Conservation (phyloP, 2,888 invertebrate genomes). For the Pristionchus fissidentatus region DNA sequence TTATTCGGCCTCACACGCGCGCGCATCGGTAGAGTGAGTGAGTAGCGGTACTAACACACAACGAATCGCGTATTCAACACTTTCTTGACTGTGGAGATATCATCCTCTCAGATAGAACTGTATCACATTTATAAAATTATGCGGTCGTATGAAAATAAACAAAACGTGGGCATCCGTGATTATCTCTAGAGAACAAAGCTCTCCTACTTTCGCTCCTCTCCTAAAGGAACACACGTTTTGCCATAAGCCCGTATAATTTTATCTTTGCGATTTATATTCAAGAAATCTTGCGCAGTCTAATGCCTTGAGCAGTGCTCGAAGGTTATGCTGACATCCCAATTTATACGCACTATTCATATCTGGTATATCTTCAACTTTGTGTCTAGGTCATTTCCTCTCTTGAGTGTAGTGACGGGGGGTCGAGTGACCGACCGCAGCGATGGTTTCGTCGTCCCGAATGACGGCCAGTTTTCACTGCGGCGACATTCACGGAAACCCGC, state of each 20-base stretch:
- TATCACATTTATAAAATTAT: too few relatives aligned
- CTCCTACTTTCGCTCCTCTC: too few relatives aligned
- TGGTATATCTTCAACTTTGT: too few relatives aligned
- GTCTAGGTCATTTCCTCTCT: too few relatives aligned
- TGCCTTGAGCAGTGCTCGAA: not conserved
- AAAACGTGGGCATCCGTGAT: not conserved
- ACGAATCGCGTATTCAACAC: not conserved
- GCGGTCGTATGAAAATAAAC: too few relatives aligned
- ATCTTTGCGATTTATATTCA: too few relatives aligned
- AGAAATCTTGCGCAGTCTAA: too few relatives aligned
- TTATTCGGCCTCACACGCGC: constrained; percentile 16
- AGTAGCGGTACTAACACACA: not conserved
- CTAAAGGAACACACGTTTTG: too few relatives aligned
- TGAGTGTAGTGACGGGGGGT: not conserved
- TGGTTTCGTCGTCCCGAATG: constrained; percentile 21
- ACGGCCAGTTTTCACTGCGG: constrained; percentile 7
- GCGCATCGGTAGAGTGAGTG: constrained; percentile 15
- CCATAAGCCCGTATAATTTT: too few relatives aligned
- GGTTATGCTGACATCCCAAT: not conserved
- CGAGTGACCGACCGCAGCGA: not conserved
- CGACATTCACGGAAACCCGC: not conserved
- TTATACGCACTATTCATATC: too few relatives aligned
- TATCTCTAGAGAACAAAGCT: too few relatives aligned
- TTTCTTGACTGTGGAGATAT: not conserved
- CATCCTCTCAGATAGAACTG: not conserved